Percentiles rank a stretch among this genome's conserved stretches.
These are phyloP conservation scores for Apodemia hepburni DNA, from an alignment of 2,888 invertebrate genomes.

Conservation along the genomic window DNA sequence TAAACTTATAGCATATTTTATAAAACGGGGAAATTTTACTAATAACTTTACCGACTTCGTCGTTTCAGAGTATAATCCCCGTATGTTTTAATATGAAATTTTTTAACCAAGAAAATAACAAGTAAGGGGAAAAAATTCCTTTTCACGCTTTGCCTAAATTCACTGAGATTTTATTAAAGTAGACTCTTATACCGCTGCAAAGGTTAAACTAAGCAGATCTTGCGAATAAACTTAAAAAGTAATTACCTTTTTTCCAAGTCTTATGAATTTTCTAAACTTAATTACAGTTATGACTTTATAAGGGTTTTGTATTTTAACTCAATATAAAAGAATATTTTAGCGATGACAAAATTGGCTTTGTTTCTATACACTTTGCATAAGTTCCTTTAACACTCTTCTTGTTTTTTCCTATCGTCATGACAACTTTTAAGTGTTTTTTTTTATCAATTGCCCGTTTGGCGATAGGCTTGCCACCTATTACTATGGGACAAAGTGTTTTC, in stretches of 20 bases:
- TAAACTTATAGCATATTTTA: background rate
- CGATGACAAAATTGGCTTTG: background rate
- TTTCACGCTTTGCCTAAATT: background rate
- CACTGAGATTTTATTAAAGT: conserved; percentile 6
- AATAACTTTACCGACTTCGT: conserved; percentile 1
- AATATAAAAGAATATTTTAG: conserved; percentile 2
- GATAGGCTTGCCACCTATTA: too few relatives aligned
- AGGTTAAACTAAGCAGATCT: conserved; percentile 14
- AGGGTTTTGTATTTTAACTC: background rate
- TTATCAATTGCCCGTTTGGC: too few relatives aligned
- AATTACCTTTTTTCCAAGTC: conserved; percentile 11
- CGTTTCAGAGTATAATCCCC: background rate
- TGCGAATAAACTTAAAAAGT: conserved; percentile 14
- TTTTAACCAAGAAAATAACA: background rate
- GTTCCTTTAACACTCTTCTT: background rate
- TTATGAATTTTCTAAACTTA: conserved; percentile 10
- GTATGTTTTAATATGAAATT: background rate
- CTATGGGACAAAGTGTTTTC: too few relatives aligned
- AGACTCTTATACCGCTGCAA: conserved; percentile 3
- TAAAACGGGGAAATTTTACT: background rate
- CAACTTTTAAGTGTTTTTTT: too few relatives aligned
- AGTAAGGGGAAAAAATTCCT: background rate
- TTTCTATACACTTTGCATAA: background rate
- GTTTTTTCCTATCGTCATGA: background rate
- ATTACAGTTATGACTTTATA: conserved; percentile 13